These are phyloP conservation scores for Platyura marginata DNA, from an alignment of 1,140 invertebrate genomes.

Conservation along the genomic window DNA sequence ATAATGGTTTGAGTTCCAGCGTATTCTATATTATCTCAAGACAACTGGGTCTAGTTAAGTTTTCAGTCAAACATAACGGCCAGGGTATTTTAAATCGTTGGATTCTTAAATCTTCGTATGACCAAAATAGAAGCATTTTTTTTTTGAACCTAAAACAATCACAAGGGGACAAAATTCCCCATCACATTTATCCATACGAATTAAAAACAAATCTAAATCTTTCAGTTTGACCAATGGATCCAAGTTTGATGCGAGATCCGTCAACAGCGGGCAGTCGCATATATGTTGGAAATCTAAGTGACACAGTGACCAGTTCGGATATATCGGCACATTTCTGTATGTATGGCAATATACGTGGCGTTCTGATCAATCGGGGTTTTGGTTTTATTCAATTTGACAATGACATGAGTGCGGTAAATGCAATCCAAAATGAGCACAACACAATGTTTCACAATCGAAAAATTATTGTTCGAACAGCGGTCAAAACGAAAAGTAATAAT, in stretches of 20 bases:
- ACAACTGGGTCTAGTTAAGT: too few species aligned
- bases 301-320: slow-evolving; percentile 41
- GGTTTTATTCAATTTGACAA: slow-evolving; percentile 71
- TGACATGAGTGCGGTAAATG: slow-evolving; percentile 49
- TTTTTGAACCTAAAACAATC: too few species aligned
- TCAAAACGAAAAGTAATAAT: slow-evolving; percentile 12
- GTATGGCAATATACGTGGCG: slow-evolving; percentile 51
- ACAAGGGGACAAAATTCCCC: too few species aligned
- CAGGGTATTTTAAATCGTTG: too few species aligned
- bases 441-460: slow-evolving; percentile 47
- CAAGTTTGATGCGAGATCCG: slow-evolving; percentile 37
- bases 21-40: too few species aligned
- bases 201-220: too few species aligned
- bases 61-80: too few species aligned
- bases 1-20: too few species aligned
- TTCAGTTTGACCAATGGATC: too few species aligned
- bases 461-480: slow-evolving; percentile 35
- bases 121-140: too few species aligned
- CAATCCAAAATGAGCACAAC: slow-evolving; percentile 48
- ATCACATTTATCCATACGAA: too few species aligned
- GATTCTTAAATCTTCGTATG: too few species aligned
- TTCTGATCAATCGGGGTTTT: slow-evolving; percentile 46
- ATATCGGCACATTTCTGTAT: slow-evolving; percentile 53
- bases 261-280: slow-evolving; percentile 47
- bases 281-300: slow-evolving; percentile 53